Evolutionary conservation across 2,113 vertebrate species (phyloP).

Genomic region (Melanocharis versteri): DNA sequence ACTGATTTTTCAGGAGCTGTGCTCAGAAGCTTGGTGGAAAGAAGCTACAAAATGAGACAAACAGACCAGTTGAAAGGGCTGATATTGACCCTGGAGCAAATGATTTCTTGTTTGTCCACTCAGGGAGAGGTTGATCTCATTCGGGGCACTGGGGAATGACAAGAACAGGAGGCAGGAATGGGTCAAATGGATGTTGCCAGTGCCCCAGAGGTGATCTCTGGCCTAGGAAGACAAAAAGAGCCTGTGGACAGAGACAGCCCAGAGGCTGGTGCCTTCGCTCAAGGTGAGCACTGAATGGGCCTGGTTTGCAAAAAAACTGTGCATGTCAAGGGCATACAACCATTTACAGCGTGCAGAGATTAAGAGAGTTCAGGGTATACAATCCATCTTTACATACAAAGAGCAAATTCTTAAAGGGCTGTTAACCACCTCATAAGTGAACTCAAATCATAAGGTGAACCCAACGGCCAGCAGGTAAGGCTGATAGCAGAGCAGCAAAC

Average conservation of each 20-base stretch:
- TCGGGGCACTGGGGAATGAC: background rate
- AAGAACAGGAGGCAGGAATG: background rate
- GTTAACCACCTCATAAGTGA: background rate
- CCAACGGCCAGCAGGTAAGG: background rate
- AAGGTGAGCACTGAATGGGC: background rate
- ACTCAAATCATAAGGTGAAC: conserved; percentile 1
- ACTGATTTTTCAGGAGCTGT: background rate
- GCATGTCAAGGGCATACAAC: background rate
- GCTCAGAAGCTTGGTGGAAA: background rate
- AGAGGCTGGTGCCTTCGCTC: background rate
- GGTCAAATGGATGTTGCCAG: background rate
- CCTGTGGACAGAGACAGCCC: background rate
- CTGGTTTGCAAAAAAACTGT: background rate
- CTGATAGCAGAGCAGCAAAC: conserved; percentile 26
- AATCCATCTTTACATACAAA: conserved; percentile 4
- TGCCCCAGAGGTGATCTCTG: background rate
- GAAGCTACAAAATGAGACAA: background rate
- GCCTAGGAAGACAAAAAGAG: background rate
- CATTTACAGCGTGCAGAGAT: conserved; percentile 12
- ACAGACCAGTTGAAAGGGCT: background rate
- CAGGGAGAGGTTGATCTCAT: background rate
- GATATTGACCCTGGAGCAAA: background rate
- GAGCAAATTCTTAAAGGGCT: conserved; percentile 7
- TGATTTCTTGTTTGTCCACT: background rate
- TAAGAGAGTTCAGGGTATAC: background rate